Evolutionary conservation across 2,888 invertebrate genomes (phyloP), one percentile per base, ranked within the genome.

Genomic region (Masnerella sp.): DNA sequence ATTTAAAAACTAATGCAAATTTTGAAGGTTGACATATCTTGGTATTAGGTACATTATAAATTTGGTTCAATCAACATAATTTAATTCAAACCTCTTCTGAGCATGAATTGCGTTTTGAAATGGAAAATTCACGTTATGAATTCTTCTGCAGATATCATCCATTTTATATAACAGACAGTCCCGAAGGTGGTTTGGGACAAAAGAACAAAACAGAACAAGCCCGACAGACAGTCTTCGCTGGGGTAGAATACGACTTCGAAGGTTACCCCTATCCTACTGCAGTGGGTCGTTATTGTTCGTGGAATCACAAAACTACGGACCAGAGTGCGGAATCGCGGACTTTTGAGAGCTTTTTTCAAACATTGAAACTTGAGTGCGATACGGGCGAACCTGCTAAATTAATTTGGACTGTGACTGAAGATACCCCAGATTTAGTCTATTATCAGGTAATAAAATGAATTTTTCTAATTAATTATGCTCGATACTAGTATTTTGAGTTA

Each of bases 201-300:
- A 94, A 94, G 86, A 90, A 88, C 11, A 91, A 91, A 43, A 89
- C 90, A 0, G 92, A 95, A 34, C 92, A 93, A 78, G 89, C 89
- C 77, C 90, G 91, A 73, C 94, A 96, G 82, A 90, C 90, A 25
- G 91, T 95, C 9, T 96, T 92, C 83, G 96, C 96, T 5, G 96
- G 96, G 2, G 93, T 96, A 0, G 91, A 90, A 0, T 93, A 91
- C 79, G 94, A 94, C 82, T 89, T 90, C 5, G 92, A 94, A 75
- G 95, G 94, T 4, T 93, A 93, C 83, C 92, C 95, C 0, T 91
- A 91, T 72, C 95, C 96, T 0, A 95, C 93, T 7, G 94, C 94
- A 47, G 94, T 91, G 51, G 96, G 96, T 1, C 91, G 95, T 5
- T 95, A 95, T 85, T 96, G 96, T 87, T 95, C 96, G 85, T 96